Evolutionary conservation across 2,888 invertebrate species (phyloP).

Genomic region (Papilio protenor): DNA sequence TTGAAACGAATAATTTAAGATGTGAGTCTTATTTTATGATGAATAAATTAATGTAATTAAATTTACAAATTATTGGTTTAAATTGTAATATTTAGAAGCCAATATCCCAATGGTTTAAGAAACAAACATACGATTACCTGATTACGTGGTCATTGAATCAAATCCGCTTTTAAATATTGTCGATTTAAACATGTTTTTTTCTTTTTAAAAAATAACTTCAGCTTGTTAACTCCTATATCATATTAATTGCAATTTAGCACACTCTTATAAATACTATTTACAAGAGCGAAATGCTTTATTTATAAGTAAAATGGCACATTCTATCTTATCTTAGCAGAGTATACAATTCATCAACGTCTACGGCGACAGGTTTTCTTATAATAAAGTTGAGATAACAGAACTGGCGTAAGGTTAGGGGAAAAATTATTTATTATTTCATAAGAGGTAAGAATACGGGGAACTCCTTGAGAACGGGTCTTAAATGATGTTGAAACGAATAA

Average conservation of each 20-base stretch:
- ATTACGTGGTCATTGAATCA: too few species aligned
- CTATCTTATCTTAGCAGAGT: conserved; percentile 39
- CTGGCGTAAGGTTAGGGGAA: conserved; percentile 41
- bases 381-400: conserved; percentile 38
- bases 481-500: conserved; percentile 6
- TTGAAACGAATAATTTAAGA: conserved; percentile 11
- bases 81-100: too few species aligned
- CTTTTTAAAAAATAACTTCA: too few species aligned
- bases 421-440: conserved; percentile 35
- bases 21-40: background rate
- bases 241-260: too few species aligned
- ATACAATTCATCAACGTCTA: conserved; percentile 40
- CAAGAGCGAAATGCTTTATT: conserved; percentile 31
- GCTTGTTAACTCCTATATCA: background rate
- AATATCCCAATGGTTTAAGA: too few species aligned
- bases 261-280: too few species aligned
- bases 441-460: conserved; percentile 22
- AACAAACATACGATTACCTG: too few species aligned
- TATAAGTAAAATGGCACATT: conserved; percentile 28
- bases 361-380: conserved; percentile 32
- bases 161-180: too few species aligned
- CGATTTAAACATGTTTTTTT: too few species aligned
- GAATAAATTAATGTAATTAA: background rate
- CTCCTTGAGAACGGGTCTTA: conserved; percentile 22
- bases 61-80: too few species aligned